Percentiles rank a stretch among this genome's conserved stretches.
These are phyloP conservation scores for Drosophila serrata DNA, from an alignment of 1,140 invertebrate genomes.

Conservation along the genomic window DNA sequence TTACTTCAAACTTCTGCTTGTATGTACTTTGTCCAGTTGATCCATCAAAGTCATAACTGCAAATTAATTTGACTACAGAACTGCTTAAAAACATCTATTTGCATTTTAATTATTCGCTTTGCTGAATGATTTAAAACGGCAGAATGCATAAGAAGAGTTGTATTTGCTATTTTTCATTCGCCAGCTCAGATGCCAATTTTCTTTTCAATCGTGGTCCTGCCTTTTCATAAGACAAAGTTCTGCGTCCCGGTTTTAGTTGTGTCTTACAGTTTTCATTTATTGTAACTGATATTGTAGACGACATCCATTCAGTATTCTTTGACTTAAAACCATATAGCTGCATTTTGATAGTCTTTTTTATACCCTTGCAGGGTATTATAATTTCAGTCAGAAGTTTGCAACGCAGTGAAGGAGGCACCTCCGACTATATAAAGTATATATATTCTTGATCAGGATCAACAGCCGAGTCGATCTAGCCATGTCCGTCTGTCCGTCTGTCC, in stretches of 20 bases:
- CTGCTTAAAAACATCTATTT: neutral
- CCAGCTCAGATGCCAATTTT: conserved; percentile 13
- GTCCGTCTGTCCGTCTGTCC: too few species aligned
- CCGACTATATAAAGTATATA: too few species aligned
- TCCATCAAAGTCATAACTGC: neutral
- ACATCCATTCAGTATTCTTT: conserved; percentile 1
- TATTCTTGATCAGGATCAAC: too few species aligned
- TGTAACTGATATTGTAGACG: conserved; percentile 6
- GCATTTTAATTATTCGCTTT: too few species aligned
- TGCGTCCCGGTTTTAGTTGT: neutral
- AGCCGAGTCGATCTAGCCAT: too few species aligned
- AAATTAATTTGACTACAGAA: too few species aligned
- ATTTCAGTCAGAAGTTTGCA: too few species aligned
- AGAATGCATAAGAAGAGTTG: conserved; percentile 3
- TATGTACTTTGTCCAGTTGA: conserved; percentile 19
- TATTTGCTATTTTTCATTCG: neutral
- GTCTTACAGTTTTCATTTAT: neutral
- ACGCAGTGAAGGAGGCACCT: too few species aligned
- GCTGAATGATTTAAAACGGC: neutral
- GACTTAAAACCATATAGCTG: conserved; percentile 9
- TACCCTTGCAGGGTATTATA: too few species aligned
- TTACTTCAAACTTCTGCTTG: conserved; percentile 12
- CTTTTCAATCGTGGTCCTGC: conserved; percentile 6
- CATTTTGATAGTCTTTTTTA: neutral
- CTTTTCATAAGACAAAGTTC: neutral